A percentile compares a stretch with the other conserved stretches of the same genome.
These are phyloP conservation scores for Psammodynastes pulverulentus DNA, from an alignment of 2,113 vertebrate genomes.

Conservation along the genomic window DNA sequence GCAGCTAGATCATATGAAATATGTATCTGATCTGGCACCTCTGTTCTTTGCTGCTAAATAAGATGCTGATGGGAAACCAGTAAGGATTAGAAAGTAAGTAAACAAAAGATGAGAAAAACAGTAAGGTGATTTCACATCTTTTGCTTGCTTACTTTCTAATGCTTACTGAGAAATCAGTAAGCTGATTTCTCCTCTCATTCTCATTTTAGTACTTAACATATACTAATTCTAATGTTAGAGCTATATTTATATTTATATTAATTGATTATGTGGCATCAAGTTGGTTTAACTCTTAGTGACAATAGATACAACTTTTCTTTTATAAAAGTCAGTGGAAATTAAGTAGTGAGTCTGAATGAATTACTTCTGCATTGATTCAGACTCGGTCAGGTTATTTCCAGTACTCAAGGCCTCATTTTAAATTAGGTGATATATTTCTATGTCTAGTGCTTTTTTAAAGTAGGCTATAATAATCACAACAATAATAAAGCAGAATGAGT, in stretches of 20 bases:
- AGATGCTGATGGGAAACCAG: not conserved
- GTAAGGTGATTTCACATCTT: not conserved
- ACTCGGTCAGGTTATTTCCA: not conserved
- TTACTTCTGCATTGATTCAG: not conserved
- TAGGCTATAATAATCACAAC: not conserved
- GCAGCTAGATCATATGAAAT: not conserved
- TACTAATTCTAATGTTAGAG: not conserved
- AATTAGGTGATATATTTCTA: not conserved
- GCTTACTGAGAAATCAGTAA: not conserved
- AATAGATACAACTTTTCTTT: not conserved
- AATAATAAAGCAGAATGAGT: not conserved
- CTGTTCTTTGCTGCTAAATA: not conserved
- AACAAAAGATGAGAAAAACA: not conserved
- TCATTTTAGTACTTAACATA: not conserved
- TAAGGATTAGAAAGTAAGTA: not conserved
- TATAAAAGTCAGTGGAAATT: not conserved
- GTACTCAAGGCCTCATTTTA: not conserved
- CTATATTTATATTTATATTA: no score
- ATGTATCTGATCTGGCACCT: no score
- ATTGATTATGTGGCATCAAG: not conserved
- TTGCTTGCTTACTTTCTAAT: no score
- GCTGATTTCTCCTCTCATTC: not conserved
- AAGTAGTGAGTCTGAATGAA: not conserved
- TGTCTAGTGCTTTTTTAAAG: not conserved
- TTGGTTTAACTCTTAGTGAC: not conserved